These are phyloP conservation scores for Nezara viridula DNA, from an alignment of 2,888 invertebrate species.

Conservation along the genomic window DNA sequence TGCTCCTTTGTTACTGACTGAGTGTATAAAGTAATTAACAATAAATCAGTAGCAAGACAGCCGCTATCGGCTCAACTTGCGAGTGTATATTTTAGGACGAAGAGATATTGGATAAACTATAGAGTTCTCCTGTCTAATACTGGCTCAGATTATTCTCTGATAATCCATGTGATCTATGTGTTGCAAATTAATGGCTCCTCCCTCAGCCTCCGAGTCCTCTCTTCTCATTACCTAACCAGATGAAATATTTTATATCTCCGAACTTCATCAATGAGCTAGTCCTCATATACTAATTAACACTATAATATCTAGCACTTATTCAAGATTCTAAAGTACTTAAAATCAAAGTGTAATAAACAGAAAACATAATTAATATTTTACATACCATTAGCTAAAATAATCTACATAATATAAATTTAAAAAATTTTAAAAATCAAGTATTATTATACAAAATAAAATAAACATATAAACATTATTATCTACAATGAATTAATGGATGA, in stretches of 20 bases:
- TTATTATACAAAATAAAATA: not conserved
- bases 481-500: no score
- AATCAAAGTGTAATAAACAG: not conserved
- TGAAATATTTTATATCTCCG: not conserved
- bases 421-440: not conserved
- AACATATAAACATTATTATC: no score
- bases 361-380: no score
- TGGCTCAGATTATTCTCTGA: conserved; percentile 63
- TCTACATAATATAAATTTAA: no score
- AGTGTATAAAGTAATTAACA: conserved; percentile 65
- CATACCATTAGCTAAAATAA: no score
- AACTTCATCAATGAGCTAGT: not conserved
- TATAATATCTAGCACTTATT: not conserved
- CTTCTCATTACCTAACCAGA: conserved; percentile 17
- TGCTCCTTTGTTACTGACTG: conserved; percentile 65
- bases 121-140: conserved; percentile 61
- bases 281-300: not conserved
- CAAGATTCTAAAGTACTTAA: not conserved
- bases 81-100: conserved; percentile 64
- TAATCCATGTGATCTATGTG: conserved; percentile 64
- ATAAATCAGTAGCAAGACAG: conserved; percentile 64
- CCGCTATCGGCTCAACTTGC: conserved; percentile 65
- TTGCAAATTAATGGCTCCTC: conserved; percentile 63
- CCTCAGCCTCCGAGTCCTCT: conserved; percentile 40
- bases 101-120: conserved; percentile 63